Evolutionary conservation across 2,888 invertebrate genomes (phyloP).

Genomic region (Leptinotarsa tumamoca): DNA sequence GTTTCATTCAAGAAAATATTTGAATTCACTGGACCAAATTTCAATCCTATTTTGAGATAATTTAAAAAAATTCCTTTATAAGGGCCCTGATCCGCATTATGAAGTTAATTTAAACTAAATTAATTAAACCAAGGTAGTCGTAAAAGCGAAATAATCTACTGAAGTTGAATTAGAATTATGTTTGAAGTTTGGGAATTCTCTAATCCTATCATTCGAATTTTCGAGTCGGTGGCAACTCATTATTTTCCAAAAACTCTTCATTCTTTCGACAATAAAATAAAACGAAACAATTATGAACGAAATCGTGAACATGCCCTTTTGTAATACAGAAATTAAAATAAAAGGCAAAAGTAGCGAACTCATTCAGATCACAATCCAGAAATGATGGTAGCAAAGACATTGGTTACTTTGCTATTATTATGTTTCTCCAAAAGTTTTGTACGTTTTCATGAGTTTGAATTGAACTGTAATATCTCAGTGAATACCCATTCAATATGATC

Average conservation of each 20-base stretch:
- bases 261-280: background rate
- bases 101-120: conserved; percentile 54
- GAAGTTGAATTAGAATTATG: conserved; percentile 51
- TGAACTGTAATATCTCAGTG: no score
- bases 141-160: conserved; percentile 52
- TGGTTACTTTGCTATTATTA: no score
- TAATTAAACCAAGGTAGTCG: conserved; percentile 52
- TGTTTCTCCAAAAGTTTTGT: no score
- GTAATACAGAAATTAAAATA: no score
- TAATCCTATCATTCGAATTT: conserved; percentile 38
- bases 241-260: conserved; percentile 10
- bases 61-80: background rate
- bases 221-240: background rate
- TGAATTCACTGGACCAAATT: conserved; percentile 18
- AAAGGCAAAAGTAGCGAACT: no score
- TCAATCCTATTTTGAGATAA: conserved; percentile 10
- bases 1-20: background rate
- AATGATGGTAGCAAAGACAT: no score
- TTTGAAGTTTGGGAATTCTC: conserved; percentile 48
- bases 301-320: background rate
- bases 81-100: conserved; percentile 48
- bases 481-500: no score
- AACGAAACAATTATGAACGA: background rate
- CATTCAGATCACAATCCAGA: no score
- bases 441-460: no score